Conservation (phyloP, 2,113 vertebrate species). For the Cyphomyrus plagiostoma region DNA sequence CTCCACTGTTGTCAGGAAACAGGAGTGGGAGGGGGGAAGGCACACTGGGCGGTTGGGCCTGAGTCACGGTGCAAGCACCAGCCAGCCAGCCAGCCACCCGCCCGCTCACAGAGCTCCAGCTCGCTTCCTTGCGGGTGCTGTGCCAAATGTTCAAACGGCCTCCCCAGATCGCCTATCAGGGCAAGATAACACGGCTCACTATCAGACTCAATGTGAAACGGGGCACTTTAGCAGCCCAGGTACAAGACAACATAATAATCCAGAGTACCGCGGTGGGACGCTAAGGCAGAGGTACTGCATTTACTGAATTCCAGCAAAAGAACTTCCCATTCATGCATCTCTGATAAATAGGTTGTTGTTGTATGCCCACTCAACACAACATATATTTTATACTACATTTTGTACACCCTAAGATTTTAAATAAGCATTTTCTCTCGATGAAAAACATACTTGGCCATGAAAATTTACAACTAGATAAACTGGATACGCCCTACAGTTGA, state of each 20-base stretch:
- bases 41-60: not conserved
- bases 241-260: not conserved
- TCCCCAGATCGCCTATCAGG: not conserved
- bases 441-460: not conserved
- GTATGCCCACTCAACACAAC: not conserved
- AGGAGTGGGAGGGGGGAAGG: not conserved
- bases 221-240: not conserved
- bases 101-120: not conserved
- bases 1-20: constrained; percentile 9
- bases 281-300: not conserved
- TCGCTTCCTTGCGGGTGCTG: not conserved
- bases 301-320: not conserved
- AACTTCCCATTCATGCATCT: not conserved
- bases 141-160: constrained; percentile 14
- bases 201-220: not conserved
- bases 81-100: not conserved
- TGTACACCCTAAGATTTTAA: not conserved
- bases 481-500: not conserved
- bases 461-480: not conserved
- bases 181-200: not conserved
- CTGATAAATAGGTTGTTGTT: not conserved
- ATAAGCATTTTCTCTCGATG: not conserved
- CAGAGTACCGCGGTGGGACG: not conserved
- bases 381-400: not conserved
- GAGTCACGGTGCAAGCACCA: not conserved